A percentile compares a stretch with the other conserved stretches of the same genome.
Conservation (phyloP, 2,797 vertebrate species). For the Adrianichthys oophorus region DNA sequence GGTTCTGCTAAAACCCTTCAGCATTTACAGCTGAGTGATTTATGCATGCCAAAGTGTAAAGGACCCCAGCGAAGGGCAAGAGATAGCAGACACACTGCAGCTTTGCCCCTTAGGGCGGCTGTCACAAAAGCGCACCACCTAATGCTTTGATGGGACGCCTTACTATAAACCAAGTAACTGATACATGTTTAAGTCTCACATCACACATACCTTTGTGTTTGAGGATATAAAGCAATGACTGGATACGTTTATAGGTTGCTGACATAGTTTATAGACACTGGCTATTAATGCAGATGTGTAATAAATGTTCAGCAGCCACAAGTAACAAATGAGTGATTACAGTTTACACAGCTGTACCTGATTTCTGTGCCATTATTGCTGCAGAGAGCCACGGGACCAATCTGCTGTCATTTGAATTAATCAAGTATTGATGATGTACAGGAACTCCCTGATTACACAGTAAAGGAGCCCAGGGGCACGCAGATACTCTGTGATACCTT, state of each 20-base stretch:
- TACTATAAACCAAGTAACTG: slow-evolving; percentile 54
- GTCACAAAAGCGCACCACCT: slow-evolving; percentile 52
- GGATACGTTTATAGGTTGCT: slow-evolving; percentile 40
- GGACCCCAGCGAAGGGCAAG: slow-evolving; percentile 35
- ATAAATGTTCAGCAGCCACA: slow-evolving; percentile 34
- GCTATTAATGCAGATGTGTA: slow-evolving; percentile 47
- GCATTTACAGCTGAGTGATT: slow-evolving; percentile 54
- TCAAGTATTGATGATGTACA: slow-evolving; percentile 50
- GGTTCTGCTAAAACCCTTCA: slow-evolving; percentile 48
- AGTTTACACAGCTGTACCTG: slow-evolving; percentile 35
- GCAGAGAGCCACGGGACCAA: slow-evolving; percentile 31
- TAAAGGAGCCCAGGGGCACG: slow-evolving; percentile 46
- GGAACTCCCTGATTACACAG: slow-evolving; percentile 65
- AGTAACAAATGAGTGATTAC: slow-evolving; percentile 56
- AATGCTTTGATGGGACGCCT: slow-evolving; percentile 45
- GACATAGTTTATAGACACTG: slow-evolving; percentile 36
- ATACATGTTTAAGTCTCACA: slow-evolving; percentile 46
- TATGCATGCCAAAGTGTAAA: slow-evolving; percentile 60
- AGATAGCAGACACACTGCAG: slow-evolving; percentile 38
- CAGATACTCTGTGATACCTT: slow-evolving; percentile 41
- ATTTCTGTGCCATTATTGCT: slow-evolving; percentile 40
- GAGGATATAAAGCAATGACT: slow-evolving; percentile 21
- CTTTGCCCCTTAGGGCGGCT: slow-evolving; percentile 36
- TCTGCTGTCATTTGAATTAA: slow-evolving; percentile 43
- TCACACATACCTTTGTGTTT: slow-evolving; percentile 27